These are phyloP conservation scores for Pachyrhynchus sulphureomaculatus DNA, from an alignment of 1,140 invertebrate species.

Conservation along the genomic window DNA sequence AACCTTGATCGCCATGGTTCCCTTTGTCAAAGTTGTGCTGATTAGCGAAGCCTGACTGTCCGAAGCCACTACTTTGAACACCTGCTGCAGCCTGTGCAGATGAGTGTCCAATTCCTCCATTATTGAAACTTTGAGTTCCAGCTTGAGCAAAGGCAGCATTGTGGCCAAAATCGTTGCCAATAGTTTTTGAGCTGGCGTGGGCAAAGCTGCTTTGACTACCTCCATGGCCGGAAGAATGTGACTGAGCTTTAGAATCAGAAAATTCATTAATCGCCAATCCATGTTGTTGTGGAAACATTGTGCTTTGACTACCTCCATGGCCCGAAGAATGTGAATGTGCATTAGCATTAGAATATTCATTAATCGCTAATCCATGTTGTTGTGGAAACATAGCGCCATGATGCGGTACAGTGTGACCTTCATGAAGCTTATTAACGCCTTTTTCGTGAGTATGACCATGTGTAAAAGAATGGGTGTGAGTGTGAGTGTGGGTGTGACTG, in stretches of 20 bases:
- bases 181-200: neutral
- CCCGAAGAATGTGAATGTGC: neutral
- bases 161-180: neutral
- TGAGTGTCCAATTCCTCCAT: neutral
- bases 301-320: neutral
- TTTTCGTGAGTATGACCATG: neutral
- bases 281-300: neutral
- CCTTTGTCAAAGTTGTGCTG: neutral
- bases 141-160: neutral
- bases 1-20: neutral
- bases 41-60: neutral
- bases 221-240: neutral
- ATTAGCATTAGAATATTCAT: neutral
- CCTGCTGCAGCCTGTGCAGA: neutral
- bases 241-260: neutral
- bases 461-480: constrained; percentile 1
- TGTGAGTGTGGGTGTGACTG: constrained; percentile 1
- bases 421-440: neutral
- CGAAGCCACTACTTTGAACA: constrained; percentile 7
- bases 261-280: neutral
- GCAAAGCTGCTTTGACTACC: neutral
- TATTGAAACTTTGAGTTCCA: neutral
- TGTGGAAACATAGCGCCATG: neutral
- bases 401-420: neutral
- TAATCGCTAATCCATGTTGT: neutral